Conservation (phyloP, 2,888 invertebrate species). For the Mimas tiliae region DNA sequence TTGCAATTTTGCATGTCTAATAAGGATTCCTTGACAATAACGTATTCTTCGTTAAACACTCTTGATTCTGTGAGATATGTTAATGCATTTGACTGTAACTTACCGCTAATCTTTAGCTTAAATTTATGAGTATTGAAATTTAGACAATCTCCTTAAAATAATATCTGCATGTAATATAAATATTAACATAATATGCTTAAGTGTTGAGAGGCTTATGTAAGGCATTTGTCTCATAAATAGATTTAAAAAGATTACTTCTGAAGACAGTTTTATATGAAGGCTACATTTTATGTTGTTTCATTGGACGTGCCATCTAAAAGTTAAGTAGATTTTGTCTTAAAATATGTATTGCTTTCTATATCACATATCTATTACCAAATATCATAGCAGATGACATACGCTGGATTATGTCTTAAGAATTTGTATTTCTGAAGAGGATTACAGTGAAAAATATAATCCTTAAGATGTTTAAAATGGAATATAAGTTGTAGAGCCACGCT, state of each 20-base stretch:
- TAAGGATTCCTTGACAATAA: too few species aligned
- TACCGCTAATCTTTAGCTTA: constrained; percentile 5
- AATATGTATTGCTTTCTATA: neutral
- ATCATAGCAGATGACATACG: neutral
- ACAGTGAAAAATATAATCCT: neutral
- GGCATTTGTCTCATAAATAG: constrained; percentile 16
- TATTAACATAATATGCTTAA: constrained; percentile 19
- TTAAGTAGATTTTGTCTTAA: neutral
- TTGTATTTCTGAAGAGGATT: neutral
- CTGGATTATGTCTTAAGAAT: neutral
- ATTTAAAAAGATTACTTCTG: neutral
- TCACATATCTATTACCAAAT: neutral
- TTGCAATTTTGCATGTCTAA: too few species aligned
- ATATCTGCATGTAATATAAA: constrained; percentile 10
- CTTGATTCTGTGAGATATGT: neutral
- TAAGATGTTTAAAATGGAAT: too few species aligned
- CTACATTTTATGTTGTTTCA: neutral
- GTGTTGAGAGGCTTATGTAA: constrained; percentile 15
- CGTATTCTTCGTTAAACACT: neutral
- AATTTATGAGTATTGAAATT: neutral
- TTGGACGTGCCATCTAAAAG: neutral
- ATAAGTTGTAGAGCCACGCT: too few species aligned
- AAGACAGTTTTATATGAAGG: neutral
- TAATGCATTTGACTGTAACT: neutral
- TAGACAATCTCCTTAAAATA: constrained; percentile 9